Evolutionary conservation across 2,113 vertebrate species (phyloP).

Genomic region (Sphaerodactylus townsendi): DNA sequence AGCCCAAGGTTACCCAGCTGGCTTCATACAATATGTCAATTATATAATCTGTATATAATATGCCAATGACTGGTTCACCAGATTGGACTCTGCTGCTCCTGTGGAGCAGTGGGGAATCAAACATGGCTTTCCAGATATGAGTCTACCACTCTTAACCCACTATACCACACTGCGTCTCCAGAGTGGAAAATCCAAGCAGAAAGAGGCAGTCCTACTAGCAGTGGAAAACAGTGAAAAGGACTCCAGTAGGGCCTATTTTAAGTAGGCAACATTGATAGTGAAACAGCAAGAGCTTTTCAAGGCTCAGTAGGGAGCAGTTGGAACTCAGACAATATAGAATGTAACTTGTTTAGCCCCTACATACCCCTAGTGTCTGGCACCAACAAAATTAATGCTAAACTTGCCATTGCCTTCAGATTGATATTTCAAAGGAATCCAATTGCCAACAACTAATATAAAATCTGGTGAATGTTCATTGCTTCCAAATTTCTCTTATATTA

Average conservation of each 20-base stretch:
- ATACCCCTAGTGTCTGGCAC: neutral
- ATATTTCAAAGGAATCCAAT: neutral
- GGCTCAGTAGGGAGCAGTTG: neutral
- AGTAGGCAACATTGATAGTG: too few relatives aligned
- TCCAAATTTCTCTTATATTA: conserved; percentile 36
- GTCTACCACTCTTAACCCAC: too few relatives aligned
- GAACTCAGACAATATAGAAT: neutral
- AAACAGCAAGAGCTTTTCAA: neutral
- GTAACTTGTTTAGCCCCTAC: neutral
- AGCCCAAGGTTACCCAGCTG: too few relatives aligned
- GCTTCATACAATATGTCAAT: too few relatives aligned
- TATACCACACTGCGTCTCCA: too few relatives aligned
- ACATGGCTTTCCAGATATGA: too few relatives aligned
- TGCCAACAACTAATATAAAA: neutral
- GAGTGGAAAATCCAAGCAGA: neutral
- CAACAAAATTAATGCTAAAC: neutral
- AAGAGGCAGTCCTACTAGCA: neutral
- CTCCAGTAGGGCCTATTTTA: neutral
- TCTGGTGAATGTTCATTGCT: conserved; percentile 5
- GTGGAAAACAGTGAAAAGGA: neutral
- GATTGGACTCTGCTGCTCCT: too few relatives aligned
- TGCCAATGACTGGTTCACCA: too few relatives aligned
- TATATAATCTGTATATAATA: too few relatives aligned
- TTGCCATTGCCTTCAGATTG: neutral
- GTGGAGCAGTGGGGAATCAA: too few relatives aligned